phyloP scores from a whole-genome alignment of 2,888 invertebrate species.

The Agrenia bidenticulata region DNA sequence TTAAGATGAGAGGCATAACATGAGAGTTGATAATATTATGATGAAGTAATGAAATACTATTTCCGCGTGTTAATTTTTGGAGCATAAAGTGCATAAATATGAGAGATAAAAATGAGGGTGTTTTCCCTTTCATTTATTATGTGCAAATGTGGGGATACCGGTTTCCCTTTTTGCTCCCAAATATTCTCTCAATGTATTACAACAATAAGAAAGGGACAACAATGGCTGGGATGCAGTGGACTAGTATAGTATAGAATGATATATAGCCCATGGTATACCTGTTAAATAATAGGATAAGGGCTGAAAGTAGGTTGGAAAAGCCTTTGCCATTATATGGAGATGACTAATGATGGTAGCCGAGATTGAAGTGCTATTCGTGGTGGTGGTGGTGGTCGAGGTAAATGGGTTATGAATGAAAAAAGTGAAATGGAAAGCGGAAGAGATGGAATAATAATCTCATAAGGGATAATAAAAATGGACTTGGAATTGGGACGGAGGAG shows the following conservation, averaged over 20 bases:
- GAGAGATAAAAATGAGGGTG: conserved; percentile 18
- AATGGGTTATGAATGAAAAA: conserved; percentile 9
- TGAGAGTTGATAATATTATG: background rate
- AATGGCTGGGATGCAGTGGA: too few species aligned
- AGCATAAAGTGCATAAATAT: conserved; percentile 23
- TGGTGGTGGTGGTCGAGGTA: background rate
- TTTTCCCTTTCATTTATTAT: conserved; percentile 18
- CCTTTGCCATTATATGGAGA: too few species aligned
- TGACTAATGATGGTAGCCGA: too few species aligned
- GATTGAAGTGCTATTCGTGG: too few species aligned
- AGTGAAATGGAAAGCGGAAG: conserved; percentile 22
- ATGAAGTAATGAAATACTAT: background rate
- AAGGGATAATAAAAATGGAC: conserved; percentile 5
- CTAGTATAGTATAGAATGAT: too few species aligned
- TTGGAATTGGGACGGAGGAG: conserved; percentile 9
- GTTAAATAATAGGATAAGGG: too few species aligned
- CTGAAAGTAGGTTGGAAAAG: too few species aligned
- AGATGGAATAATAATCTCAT: conserved; percentile 17
- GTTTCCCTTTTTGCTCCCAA: background rate
- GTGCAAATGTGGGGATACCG: background rate
- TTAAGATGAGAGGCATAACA: background rate
- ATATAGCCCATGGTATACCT: too few species aligned
- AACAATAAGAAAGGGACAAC: too few species aligned
- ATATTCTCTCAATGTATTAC: too few species aligned
- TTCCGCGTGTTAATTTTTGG: conserved; percentile 21